Evolutionary conservation across 2,888 invertebrate species (phyloP).

Genomic region (Drosophila colorata): DNA sequence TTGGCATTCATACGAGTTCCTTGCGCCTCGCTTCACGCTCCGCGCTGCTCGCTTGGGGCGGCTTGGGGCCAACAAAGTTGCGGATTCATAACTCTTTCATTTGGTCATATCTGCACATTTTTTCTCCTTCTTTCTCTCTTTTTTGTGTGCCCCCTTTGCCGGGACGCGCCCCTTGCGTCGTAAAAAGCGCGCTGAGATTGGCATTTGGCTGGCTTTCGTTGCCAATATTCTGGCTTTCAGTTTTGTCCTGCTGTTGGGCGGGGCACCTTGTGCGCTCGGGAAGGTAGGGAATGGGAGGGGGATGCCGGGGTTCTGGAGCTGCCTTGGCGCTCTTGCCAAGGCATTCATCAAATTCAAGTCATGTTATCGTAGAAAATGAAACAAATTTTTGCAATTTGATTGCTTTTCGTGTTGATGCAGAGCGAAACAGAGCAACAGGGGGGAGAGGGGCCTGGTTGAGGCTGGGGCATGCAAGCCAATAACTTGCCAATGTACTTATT

Average conservation of each 20-base stretch:
- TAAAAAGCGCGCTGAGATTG: conserved; percentile 75
- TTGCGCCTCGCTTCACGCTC: conserved; percentile 1
- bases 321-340: conserved; percentile 58
- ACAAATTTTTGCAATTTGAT: conserved; percentile 80
- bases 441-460: not conserved
- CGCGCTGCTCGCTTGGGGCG: conserved; percentile 45
- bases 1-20: conserved; percentile 67
- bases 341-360: conserved; percentile 81
- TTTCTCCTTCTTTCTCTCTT: conserved; percentile 26
- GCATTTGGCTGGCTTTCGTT: conserved; percentile 75
- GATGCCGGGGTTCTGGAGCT: not conserved
- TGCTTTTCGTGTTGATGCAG: conserved; percentile 76
- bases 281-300: not conserved
- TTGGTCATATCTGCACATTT: conserved; percentile 76
- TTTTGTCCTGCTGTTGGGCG: conserved; percentile 26
- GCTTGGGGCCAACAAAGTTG: conserved; percentile 68
- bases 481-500: conserved; percentile 56
- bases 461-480: conserved; percentile 30
- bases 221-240: conserved; percentile 70
- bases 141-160: conserved; percentile 1
- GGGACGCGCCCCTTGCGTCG: conserved; percentile 34
- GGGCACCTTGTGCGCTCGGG: conserved; percentile 12
- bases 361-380: conserved; percentile 80
- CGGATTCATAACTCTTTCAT: conserved; percentile 81
- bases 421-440: conserved; percentile 18